A percentile compares a stretch with the other conserved stretches of the same genome.
Conservation (phyloP, 2,113 vertebrate genomes). For the Anser brachyrhynchus region DNA sequence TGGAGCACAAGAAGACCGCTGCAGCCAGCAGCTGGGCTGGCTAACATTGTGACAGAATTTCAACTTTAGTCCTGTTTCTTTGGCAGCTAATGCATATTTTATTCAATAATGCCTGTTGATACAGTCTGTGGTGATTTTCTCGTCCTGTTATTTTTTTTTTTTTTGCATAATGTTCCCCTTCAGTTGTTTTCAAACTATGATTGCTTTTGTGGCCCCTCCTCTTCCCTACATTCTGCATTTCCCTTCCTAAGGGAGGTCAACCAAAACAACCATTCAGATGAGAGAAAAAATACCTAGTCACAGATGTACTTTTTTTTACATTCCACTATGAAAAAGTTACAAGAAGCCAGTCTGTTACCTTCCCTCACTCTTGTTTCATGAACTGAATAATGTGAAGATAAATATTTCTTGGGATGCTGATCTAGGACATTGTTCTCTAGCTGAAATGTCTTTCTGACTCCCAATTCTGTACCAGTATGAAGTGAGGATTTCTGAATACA, state of each 20-base stretch:
- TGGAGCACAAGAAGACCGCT: background rate
- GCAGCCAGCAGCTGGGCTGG: background rate
- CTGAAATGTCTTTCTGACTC: background rate
- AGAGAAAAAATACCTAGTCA: background rate
- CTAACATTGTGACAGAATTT: background rate
- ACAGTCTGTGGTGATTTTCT: background rate
- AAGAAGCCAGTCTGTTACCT: background rate
- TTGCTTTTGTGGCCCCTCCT: background rate
- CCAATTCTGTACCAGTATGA: background rate
- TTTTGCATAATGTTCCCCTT: background rate
- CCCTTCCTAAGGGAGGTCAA: background rate
- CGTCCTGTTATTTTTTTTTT: background rate
- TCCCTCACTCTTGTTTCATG: background rate
- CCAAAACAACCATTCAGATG: background rate
- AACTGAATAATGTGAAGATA: background rate
- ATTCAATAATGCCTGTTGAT: background rate
- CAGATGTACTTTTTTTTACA: background rate
- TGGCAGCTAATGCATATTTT: background rate
- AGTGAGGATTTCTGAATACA: background rate
- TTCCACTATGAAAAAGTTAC: background rate
- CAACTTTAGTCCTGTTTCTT: background rate
- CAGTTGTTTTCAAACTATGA: background rate
- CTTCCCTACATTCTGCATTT: background rate
- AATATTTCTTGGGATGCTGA: background rate
- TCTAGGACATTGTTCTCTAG: background rate